A percentile compares a stretch with the other conserved stretches of the same genome.
These are phyloP conservation scores for Cariama cristata DNA, from an alignment of 2,113 vertebrate species.

Conservation along the genomic window DNA sequence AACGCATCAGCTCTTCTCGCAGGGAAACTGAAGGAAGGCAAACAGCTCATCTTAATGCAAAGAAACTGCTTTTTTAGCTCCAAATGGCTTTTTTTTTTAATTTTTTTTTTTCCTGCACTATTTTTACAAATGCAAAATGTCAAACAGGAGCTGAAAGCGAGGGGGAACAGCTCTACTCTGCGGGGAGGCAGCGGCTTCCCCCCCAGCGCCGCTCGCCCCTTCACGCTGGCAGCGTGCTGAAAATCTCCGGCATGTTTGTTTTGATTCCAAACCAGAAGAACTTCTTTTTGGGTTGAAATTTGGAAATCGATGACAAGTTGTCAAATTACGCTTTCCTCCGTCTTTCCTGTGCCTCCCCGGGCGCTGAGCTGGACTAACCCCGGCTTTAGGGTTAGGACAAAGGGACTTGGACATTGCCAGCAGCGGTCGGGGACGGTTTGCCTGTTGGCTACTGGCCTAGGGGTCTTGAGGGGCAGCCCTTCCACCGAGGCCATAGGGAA, in stretches of 20 bases:
- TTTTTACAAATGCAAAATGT: not conserved
- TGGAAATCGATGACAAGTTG: not conserved
- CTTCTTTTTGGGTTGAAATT: not conserved
- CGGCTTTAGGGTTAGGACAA: not conserved
- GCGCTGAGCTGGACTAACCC: not conserved
- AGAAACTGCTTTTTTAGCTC: not conserved
- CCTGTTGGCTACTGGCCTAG: not conserved
- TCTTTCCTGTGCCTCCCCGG: not conserved
- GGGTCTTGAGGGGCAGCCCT: not conserved
- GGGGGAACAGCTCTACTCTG: not conserved
- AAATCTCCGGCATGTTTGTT: not conserved
- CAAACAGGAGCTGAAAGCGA: not conserved
- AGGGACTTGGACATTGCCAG: not conserved
- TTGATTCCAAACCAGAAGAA: not conserved
- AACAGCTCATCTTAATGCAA: not conserved
- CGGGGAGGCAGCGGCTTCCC: not conserved
- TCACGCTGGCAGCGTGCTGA: not conserved
- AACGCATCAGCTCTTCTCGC: rapidly evolving
- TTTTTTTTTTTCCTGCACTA: not conserved
- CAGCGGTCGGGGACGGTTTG: rapidly evolving
- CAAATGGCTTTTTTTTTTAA: not conserved
- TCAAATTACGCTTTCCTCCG: not conserved
- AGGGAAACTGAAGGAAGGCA: not conserved
- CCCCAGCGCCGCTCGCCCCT: rapidly evolving
- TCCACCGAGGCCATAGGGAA: not conserved